phyloP scores from a whole-genome alignment of 1,140 invertebrate genomes.

The Steinernema khuongi region DNA sequence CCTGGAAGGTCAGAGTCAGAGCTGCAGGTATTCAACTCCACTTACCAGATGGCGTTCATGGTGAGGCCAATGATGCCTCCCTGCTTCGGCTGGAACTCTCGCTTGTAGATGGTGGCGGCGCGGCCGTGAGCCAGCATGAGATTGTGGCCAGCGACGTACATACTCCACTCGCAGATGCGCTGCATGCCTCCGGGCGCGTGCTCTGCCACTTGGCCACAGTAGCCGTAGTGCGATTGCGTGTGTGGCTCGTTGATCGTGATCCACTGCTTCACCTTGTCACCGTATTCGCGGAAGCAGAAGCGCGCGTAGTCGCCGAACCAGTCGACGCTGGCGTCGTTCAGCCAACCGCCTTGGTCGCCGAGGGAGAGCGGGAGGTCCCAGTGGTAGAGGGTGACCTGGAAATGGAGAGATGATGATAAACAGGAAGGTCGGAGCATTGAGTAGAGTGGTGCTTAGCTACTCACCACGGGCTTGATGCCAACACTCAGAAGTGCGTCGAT shows the following conservation, averaged over 20 bases:
- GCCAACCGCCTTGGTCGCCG: slow-evolving; percentile 63
- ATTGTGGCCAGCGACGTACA: not conserved
- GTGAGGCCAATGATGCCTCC: not conserved
- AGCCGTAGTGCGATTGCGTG: not conserved
- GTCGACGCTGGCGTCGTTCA: slow-evolving; percentile 62
- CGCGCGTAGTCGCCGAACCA: slow-evolving; percentile 63
- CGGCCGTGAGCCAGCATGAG: not conserved
- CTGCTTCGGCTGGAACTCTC: not conserved
- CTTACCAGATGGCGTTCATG: not conserved
- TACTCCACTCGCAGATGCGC: not conserved
- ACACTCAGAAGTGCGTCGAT: slow-evolving; percentile 65
- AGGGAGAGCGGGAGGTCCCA: slow-evolving; percentile 62
- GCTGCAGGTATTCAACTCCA: too few relatives aligned
- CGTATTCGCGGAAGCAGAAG: slow-evolving; percentile 59
- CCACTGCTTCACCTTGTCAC: slow-evolving; percentile 25
- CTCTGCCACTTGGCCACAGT: not conserved
- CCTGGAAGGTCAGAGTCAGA: too few relatives aligned
- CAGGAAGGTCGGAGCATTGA: not conserved
- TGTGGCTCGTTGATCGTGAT: slow-evolving; percentile 11
- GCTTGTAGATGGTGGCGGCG: not conserved
- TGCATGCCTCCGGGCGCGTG: not conserved
- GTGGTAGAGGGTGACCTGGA: slow-evolving; percentile 63
- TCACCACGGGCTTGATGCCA: slow-evolving; percentile 66
- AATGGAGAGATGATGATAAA: not conserved
- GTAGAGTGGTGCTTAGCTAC: too few relatives aligned